Base-by-base conservation (phyloP, 2,888 invertebrate genomes). In the Tortricodes alternella region DNA sequence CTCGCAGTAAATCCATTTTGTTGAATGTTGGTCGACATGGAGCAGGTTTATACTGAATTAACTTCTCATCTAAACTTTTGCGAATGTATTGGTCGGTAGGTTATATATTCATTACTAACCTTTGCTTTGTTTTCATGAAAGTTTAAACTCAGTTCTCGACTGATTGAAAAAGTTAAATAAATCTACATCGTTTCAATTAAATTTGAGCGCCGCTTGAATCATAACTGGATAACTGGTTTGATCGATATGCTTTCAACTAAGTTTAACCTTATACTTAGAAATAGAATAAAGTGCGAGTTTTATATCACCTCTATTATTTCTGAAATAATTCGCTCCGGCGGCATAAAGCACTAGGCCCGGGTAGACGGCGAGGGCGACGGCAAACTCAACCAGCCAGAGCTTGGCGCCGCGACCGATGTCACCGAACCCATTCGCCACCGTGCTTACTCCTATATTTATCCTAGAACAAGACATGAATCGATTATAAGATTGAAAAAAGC, bases 361-460 rank as follows among this genome's bases (percentile, higher is more conserved):
- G 55, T 85, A 85, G 62, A 89, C 81, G 8, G 67, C 51, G 11
- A 89, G 62, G 1, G 81, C 78, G 2, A 89, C 65, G 2, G 64
- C 53, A 6, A 87, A 64, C 50, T 85, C 78, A 57, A 76, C 86
- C n/a, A 80, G 21, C 89, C 89, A 90, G 3, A 89, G 73, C 23
- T 75, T 82, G 1, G 68, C 62, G 3, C 79, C 87, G 7, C 89
- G 81, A 18, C 62, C 60, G 38, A 89, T 78, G 53, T 89, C 85
- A 1, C 89, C 89, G 41, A 90, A 90, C 6, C 89, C 89, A 41
- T 78, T 46, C 2, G 69, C 67, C n/a, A 90, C 73, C 6, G 78
- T 70, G 15, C 71, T 72, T 29, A 82, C 58, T 1, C 87, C 90
- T 9, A 89, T 58, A 53, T 87, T 85, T 65, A 90, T 83, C 64